A percentile compares a stretch with the other conserved stretches of the same genome.
These are phyloP conservation scores for Heliconius himera DNA, from an alignment of 1,140 invertebrate genomes.

Conservation along the genomic window DNA sequence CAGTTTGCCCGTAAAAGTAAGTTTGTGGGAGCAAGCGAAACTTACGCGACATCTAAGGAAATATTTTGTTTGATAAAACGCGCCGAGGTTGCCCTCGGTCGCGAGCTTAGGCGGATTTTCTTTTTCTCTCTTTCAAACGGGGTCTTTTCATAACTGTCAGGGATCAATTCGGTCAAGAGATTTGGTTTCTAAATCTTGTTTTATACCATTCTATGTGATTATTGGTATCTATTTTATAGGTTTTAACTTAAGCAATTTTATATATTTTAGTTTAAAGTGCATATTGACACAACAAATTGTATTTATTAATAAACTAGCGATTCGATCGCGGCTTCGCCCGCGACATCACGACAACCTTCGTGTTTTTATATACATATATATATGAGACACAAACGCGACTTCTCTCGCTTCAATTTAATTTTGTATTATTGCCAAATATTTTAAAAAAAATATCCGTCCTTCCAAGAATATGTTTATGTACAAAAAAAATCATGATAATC, in stretches of 20 bases:
- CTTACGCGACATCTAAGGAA: slow-evolving; percentile 68
- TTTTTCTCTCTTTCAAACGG: slow-evolving; percentile 59
- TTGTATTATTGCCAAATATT: no score
- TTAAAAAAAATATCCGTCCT: no score
- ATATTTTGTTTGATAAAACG: slow-evolving; percentile 71
- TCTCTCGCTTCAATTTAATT: no score
- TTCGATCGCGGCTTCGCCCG: no score
- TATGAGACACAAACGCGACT: no score
- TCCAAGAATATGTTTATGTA: no score
- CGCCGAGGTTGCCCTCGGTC: slow-evolving; percentile 65
- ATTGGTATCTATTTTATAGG: background rate
- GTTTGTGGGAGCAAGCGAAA: slow-evolving; percentile 51
- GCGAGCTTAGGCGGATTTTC: slow-evolving; percentile 67
- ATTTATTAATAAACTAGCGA: background rate
- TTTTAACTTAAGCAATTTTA: background rate
- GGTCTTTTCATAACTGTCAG: slow-evolving; percentile 75
- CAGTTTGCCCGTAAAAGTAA: slow-evolving; percentile 9
- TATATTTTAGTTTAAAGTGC: background rate
- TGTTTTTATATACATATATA: no score
- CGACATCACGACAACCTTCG: no score
- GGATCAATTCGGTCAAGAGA: slow-evolving; percentile 60
- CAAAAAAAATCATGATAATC: no score
- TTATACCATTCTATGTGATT: slow-evolving; percentile 41
- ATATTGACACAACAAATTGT: background rate
- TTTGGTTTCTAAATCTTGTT: slow-evolving; percentile 60